phyloP scores from a whole-genome alignment of 2,113 vertebrate genomes.

The Blennius ocellaris region DNA sequence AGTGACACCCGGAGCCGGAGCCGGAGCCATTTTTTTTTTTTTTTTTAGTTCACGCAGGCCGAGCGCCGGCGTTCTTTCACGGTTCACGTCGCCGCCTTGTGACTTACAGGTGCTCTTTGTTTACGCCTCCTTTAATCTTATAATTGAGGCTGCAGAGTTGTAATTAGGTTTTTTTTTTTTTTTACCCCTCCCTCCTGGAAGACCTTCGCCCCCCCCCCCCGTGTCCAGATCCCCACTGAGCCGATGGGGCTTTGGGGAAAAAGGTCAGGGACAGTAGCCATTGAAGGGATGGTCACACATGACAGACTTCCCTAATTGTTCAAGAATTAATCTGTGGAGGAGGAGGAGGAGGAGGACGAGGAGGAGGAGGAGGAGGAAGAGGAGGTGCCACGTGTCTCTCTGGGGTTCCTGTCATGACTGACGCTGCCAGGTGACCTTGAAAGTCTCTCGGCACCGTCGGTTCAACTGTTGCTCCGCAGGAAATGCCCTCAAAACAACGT shows the following conservation, averaged over 20 bases:
- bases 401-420: conserved; percentile 49
- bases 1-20: too few relatives aligned
- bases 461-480: too few relatives aligned
- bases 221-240: conserved; percentile 29
- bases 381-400: conserved; percentile 54
- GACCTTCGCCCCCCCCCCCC: conserved; percentile 21
- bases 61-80: not conserved
- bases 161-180: too few relatives aligned
- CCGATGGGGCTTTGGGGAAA: conserved; percentile 69
- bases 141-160: conserved; percentile 27
- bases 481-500: too few relatives aligned
- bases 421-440: conserved; percentile 64
- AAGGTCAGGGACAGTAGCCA: conserved; percentile 64
- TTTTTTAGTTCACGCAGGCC: conserved; percentile 5
- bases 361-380: conserved; percentile 31
- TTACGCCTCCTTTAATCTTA: conserved; percentile 42
- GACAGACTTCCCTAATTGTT: conserved; percentile 76
- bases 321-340: conserved; percentile 55
- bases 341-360: conserved; percentile 29
- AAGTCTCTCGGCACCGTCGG: conserved; percentile 14
- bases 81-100: conserved; percentile 2
- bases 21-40: too few relatives aligned
- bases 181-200: conserved; percentile 23
- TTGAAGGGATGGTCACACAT: conserved; percentile 72
- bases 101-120: conserved; percentile 32